Conservation (phyloP, 2,888 invertebrate species). For the Mimumesa dahlbomi region DNA sequence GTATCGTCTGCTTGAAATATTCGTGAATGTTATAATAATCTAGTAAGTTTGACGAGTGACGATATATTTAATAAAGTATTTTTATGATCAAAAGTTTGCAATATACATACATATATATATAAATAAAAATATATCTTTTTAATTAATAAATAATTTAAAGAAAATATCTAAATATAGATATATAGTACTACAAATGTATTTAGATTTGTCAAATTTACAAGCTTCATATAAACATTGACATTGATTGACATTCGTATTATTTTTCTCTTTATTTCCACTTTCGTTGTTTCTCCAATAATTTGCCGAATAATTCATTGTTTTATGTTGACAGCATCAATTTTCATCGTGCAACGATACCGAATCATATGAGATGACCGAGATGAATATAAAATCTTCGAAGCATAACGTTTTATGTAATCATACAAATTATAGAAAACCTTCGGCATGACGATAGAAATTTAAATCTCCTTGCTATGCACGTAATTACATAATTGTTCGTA, state of each 20-base stretch:
- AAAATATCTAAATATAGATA: background rate
- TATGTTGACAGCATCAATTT: background rate
- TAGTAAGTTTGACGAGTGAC: constrained; percentile 13
- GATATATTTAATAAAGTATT: constrained; percentile 36
- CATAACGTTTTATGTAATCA: background rate
- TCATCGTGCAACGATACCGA: constrained; percentile 13
- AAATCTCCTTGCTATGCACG: background rate
- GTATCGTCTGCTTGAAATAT: constrained; percentile 3
- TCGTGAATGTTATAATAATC: constrained; percentile 16
- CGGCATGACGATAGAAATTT: background rate
- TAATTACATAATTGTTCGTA: background rate
- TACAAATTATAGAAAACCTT: background rate
- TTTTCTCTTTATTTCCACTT: background rate
- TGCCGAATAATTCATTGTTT: background rate
- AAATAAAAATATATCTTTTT: constrained; percentile 6
- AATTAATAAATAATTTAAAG: constrained; percentile 4
- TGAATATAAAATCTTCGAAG: constrained; percentile 1
- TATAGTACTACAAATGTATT: background rate
- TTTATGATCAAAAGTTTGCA: constrained; percentile 21
- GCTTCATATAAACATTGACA: background rate
- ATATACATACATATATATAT: background rate
- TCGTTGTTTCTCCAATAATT: background rate
- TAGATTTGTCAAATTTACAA: background rate
- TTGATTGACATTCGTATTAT: background rate
- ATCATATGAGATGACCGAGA: background rate